phyloP scores from a whole-genome alignment of 2,113 vertebrate species.

The Istiophorus platypterus region DNA sequence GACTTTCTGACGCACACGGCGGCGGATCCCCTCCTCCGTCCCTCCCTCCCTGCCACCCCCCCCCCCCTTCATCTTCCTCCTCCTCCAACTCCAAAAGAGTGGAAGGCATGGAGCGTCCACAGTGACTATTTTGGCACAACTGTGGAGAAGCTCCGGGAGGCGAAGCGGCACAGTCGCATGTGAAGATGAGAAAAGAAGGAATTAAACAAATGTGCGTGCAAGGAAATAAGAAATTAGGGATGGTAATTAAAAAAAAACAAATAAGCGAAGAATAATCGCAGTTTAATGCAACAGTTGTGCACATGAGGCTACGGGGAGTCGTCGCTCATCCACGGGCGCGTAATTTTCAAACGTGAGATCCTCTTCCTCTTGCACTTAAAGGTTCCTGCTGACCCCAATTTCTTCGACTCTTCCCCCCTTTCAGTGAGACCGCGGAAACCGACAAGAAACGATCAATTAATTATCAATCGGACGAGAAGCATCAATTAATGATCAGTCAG shows the following conservation, averaged over 20 bases:
- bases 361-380: not conserved
- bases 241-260: too few species aligned
- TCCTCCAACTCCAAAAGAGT: constrained; percentile 67
- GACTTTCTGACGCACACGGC: constrained; percentile 75
- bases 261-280: not conserved
- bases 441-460: not conserved
- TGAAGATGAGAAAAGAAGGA: not conserved
- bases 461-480: not conserved
- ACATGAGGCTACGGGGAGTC: not conserved
- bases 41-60: not conserved
- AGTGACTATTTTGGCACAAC: constrained; percentile 17
- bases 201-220: not conserved
- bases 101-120: constrained; percentile 46
- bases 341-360: not conserved
- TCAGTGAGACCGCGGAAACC: not conserved
- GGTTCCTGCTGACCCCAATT: not conserved
- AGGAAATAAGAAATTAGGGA: too few species aligned
- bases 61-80: constrained; percentile 15
- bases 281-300: not conserved
- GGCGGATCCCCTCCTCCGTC: not conserved
- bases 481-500: too few species aligned
- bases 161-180: not conserved
- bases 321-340: not conserved
- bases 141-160: constrained; percentile 29
- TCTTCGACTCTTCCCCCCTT: too few species aligned